Conservation (phyloP, 2,888 invertebrate species). For the Polymixis lichenea region DNA sequence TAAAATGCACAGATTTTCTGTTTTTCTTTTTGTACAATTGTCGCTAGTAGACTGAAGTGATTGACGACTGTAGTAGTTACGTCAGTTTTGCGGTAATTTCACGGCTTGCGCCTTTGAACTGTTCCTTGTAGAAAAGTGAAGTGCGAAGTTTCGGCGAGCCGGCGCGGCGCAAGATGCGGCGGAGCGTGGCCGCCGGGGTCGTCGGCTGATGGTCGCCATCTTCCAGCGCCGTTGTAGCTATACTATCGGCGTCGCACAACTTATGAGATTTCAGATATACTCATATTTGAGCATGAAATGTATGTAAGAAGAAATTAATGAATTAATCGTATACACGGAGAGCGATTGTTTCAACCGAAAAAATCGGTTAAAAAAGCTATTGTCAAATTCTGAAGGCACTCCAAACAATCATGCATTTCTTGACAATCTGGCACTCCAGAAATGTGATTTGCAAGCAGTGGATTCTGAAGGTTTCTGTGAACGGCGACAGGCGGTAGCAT, state of each 20-base stretch:
- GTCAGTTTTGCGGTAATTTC: slow-evolving; percentile 88
- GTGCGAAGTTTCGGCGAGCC: slow-evolving; percentile 89
- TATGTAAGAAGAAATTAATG: neutral
- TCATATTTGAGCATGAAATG: slow-evolving; percentile 3
- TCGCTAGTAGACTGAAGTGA: slow-evolving; percentile 63
- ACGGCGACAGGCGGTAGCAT: slow-evolving; percentile 75
- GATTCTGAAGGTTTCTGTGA: slow-evolving; percentile 80
- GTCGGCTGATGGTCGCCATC: slow-evolving; percentile 79
- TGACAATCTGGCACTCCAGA: slow-evolving; percentile 23
- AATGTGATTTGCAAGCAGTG: slow-evolving; percentile 39
- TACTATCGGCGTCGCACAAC: slow-evolving; percentile 43
- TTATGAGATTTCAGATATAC: slow-evolving; percentile 27
- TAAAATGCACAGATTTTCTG: slow-evolving; percentile 34
- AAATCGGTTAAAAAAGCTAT: neutral
- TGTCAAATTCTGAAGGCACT: slow-evolving; percentile 28
- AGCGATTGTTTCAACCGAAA: neutral
- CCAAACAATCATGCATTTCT: neutral
- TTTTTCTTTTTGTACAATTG: slow-evolving; percentile 53
- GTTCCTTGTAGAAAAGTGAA: slow-evolving; percentile 89
- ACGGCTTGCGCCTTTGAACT: slow-evolving; percentile 85
- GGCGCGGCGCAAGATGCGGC: slow-evolving; percentile 78
- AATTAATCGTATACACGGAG: neutral
- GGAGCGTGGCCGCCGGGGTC: slow-evolving; percentile 85
- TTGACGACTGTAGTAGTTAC: slow-evolving; percentile 76
- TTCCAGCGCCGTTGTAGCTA: slow-evolving; percentile 62